Conservation (phyloP, 2,113 vertebrate species). For the Mastomys coucha region DNA sequence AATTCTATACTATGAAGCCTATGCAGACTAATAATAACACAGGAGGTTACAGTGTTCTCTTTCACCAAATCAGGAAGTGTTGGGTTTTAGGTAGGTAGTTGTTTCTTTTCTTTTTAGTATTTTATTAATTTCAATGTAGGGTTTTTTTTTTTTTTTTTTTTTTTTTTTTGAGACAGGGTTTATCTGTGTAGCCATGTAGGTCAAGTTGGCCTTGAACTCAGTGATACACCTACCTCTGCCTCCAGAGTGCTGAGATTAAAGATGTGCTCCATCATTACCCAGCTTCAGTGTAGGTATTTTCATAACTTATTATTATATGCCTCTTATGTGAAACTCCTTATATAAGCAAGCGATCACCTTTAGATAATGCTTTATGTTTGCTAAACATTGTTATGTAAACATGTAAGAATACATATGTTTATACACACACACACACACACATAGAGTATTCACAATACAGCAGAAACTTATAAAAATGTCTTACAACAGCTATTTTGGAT, state of each 20-base stretch:
- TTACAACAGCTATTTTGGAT: neutral
- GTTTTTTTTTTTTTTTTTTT: too few species aligned
- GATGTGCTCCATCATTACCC: neutral
- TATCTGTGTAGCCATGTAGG: neutral
- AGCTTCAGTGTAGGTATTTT: neutral
- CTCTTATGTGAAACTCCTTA: neutral
- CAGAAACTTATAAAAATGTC: neutral
- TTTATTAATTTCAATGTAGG: neutral
- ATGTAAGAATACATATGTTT: neutral
- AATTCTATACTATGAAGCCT: neutral
- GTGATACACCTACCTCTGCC: neutral
- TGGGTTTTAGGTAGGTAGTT: neutral
- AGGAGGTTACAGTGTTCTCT: neutral
- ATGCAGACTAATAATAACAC: neutral
- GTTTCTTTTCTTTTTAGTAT: neutral
- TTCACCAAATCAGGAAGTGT: neutral
- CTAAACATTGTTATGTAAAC: neutral
- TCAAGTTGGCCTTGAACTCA: neutral
- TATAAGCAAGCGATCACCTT: neutral
- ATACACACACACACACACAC: neutral
- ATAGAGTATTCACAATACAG: neutral
- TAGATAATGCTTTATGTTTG: neutral
- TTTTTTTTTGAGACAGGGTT: neutral
- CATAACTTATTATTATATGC: neutral
- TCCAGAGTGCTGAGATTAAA: neutral